Evolutionary conservation across 1,140 invertebrate species (phyloP).

Genomic region (Lepidurus arcticus): DNA sequence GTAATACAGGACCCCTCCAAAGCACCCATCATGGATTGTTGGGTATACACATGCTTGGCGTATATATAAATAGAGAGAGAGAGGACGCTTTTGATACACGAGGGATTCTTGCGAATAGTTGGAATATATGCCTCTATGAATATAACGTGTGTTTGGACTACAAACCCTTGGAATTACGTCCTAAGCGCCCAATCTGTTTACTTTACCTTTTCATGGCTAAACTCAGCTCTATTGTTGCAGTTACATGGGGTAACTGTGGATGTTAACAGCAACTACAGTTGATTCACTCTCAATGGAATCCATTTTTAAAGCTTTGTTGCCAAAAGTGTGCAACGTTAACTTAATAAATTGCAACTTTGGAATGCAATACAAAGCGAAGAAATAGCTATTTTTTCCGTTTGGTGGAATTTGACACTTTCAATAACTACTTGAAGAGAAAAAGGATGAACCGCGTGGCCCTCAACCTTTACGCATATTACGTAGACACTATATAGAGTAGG

Average conservation of each 20-base stretch:
- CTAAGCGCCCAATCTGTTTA: neutral
- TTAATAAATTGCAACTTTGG: too few species aligned
- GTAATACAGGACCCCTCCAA: neutral
- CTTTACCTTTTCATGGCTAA: neutral
- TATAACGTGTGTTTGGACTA: neutral
- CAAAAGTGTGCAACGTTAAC: too few species aligned
- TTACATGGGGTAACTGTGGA: neutral
- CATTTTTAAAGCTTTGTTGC: too few species aligned
- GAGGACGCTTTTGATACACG: too few species aligned
- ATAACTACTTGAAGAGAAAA: too few species aligned
- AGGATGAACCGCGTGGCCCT: too few species aligned
- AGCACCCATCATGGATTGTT: constrained; percentile 6
- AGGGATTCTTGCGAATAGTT: neutral
- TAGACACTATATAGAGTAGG: too few species aligned
- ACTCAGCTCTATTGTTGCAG: neutral
- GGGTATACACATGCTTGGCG: constrained; percentile 3
- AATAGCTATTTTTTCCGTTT: too few species aligned
- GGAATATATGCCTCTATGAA: neutral
- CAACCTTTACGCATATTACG: too few species aligned
- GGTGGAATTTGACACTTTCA: too few species aligned
- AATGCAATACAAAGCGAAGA: too few species aligned
- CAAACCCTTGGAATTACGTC: neutral
- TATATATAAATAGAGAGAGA: neutral
- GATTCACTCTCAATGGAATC: too few species aligned
- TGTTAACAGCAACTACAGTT: neutral